Base-by-base conservation (phyloP, 1,140 invertebrate genomes). In the Plutomurus gul region DNA sequence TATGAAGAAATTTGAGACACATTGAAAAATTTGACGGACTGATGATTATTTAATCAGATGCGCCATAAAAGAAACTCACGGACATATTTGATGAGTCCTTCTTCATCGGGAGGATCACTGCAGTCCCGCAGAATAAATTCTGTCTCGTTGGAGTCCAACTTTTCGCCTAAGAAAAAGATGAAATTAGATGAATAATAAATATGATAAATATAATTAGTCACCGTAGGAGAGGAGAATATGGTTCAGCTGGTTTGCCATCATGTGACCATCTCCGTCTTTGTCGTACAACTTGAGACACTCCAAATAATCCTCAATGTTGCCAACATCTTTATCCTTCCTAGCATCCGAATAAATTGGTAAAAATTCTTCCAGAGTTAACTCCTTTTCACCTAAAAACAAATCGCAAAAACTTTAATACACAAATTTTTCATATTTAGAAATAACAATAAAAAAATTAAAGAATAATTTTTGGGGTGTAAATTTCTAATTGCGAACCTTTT, bases 261-360 rank as follows among this genome's bases (percentile, higher is more conserved):
- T 99, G 85, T 91, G 93, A 84, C 98, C 98, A 85, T 99, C 95
- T 87, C 98, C 97, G 86, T 92, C 91, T 89, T 99, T 98, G 91
- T 99, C 98, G 90, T 99, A 99, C 85, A 98, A 92, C 88, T 99
- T 99, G 88, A 99, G 91, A 90, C 96, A 98, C 89, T 99, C 98
- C 85, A 99, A 90, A 91, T 99, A 99, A 89, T 99, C 98, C 86
- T 98, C 97, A 87, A 95, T 97, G 85, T 93, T 93, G 82, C 98
- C 98, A 85, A 94, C 92, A 86, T 99, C 97, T 89, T 99, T 99
- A 88, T 97, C 95, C 88, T 76, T 79, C 82, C 87, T 87, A 65
- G 90, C 86, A 77, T 89, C 88, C 80, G 89, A 86, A 85, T 88
- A 99, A 88, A 99, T 98, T 84, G 98, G 97, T 84, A 99, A 90